Percentiles rank a stretch among this genome's conserved stretches.
phyloP scores from a whole-genome alignment of 2,113 vertebrate species.

The Ceratotherium simum region DNA sequence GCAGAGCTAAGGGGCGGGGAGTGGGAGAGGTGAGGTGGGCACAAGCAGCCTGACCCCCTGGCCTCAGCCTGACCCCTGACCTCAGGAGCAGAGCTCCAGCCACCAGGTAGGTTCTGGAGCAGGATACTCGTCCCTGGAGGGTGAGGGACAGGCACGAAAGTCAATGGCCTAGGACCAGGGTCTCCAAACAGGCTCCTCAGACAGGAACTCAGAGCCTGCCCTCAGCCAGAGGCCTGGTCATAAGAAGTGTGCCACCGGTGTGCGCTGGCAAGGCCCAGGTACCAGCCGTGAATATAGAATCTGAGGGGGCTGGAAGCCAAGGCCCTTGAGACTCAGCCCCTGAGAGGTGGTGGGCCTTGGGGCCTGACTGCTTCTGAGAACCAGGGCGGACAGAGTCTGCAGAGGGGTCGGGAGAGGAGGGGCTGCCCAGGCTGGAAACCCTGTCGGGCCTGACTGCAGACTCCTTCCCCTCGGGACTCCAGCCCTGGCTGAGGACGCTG shows the following conservation, averaged over 20 bases:
- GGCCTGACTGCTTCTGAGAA: not conserved
- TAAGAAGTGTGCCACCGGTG: not conserved
- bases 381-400: not conserved
- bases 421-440: too few relatives aligned
- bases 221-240: not conserved
- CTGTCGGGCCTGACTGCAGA: not conserved
- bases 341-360: fast-evolving
- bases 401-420: not conserved
- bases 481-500: not conserved
- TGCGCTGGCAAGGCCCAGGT: too few relatives aligned
- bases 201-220: too few relatives aligned
- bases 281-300: not conserved
- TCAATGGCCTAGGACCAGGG: not conserved
- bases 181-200: not conserved
- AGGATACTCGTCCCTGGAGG: fast-evolving
- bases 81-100: not conserved
- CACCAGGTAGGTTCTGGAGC: not conserved
- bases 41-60: not conserved
- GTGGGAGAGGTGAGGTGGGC: fast-evolving
- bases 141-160: fast-evolving
- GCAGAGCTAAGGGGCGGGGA: not conserved
- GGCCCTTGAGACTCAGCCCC: not conserved
- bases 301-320: not conserved
- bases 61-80: too few relatives aligned
- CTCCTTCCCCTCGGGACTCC: not conserved